Evolutionary conservation across 2,113 vertebrate species (phyloP).

Genomic region (Pandion haliaetus): DNA sequence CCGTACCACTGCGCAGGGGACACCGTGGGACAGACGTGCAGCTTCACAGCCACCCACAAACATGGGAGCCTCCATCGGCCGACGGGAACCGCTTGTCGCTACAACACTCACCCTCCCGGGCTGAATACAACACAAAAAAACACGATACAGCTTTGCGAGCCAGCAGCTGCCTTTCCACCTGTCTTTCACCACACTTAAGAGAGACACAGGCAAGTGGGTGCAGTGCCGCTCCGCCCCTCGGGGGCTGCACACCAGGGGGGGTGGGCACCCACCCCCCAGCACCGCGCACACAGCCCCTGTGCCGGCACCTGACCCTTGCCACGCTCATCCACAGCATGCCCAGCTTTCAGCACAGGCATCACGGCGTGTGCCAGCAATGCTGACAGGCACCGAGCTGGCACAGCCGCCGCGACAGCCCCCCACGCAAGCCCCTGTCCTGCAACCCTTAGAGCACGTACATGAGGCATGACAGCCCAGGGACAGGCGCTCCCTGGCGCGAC

Average conservation of each 20-base stretch:
- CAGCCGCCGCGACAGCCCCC: background rate
- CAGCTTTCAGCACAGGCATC: background rate
- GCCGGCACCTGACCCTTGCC: background rate
- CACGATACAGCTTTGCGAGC: conserved; percentile 15
- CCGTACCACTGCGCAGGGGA: conserved; percentile 13
- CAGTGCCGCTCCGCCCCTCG: background rate
- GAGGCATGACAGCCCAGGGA: background rate
- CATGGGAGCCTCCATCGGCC: background rate
- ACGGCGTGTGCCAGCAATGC: accelerated
- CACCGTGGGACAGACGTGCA: background rate
- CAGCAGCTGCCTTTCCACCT: background rate
- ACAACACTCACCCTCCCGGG: background rate
- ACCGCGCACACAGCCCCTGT: background rate
- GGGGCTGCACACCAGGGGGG: accelerated
- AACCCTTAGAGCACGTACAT: background rate
- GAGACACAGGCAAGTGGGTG: background rate
- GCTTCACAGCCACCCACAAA: conserved; percentile 2
- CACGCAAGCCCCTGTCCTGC: accelerated
- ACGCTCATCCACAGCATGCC: too few relatives aligned
- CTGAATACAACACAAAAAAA: background rate
- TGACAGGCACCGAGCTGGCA: accelerated
- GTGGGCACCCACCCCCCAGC: background rate
- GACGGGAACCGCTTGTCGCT: background rate
- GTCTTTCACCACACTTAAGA: conserved; percentile 17
- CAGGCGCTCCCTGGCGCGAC: too few relatives aligned